Conservation (phyloP, 1,140 invertebrate genomes). For the Lepidurus apus region DNA sequence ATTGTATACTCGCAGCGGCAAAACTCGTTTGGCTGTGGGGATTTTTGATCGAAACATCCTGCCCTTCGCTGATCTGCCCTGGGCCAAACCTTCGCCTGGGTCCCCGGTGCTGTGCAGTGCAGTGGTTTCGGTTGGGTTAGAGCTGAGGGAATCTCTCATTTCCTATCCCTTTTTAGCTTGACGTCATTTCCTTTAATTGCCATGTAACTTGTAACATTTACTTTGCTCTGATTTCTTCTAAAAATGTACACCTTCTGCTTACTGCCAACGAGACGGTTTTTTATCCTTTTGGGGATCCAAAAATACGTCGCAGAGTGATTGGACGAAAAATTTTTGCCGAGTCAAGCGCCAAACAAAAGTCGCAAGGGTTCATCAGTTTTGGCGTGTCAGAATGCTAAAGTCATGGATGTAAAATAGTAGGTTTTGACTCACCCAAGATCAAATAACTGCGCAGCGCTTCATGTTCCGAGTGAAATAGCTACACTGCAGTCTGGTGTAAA, state of each 20-base stretch:
- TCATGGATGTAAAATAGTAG: background rate
- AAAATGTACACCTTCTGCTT: too few species aligned
- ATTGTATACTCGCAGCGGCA: background rate
- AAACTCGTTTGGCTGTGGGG: background rate
- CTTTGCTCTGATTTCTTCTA: too few species aligned
- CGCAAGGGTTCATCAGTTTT: background rate
- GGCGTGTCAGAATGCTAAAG: background rate
- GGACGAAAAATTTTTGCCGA: too few species aligned
- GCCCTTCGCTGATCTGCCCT: conserved; percentile 15
- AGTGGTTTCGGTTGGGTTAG: background rate
- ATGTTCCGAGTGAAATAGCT: background rate
- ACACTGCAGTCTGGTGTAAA: background rate
- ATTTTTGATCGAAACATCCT: conserved; percentile 9
- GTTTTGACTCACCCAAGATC: background rate
- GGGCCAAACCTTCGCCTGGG: background rate
- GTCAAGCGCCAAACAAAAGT: background rate
- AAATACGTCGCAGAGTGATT: too few species aligned
- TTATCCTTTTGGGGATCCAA: too few species aligned
- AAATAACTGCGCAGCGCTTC: background rate
- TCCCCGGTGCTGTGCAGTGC: background rate
- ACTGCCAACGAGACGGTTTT: too few species aligned
- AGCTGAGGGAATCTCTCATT: background rate
- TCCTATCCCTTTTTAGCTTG: conserved; percentile 2
- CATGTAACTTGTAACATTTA: too few species aligned
- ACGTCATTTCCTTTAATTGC: background rate